Percentiles rank a stretch among this genome's conserved stretches.
phyloP scores from a whole-genome alignment of 2,113 vertebrate genomes.

The Girardinichthys multiradiatus region DNA sequence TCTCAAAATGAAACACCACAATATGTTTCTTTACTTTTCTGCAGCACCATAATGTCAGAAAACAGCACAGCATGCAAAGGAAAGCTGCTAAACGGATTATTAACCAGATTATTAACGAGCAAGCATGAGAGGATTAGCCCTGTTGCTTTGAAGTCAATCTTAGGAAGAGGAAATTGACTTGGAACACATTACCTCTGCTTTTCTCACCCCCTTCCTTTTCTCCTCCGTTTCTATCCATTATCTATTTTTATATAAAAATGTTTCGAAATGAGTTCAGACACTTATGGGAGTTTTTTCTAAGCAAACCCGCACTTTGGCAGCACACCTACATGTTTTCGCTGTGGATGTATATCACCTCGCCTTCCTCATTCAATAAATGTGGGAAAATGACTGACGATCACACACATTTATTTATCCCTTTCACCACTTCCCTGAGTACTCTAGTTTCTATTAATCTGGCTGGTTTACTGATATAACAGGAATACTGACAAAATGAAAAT shows the following conservation, averaged over 20 bases:
- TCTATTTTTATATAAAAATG: slow-evolving; percentile 50
- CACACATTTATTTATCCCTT: background rate
- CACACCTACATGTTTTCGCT: background rate
- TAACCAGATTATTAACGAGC: slow-evolving; percentile 82
- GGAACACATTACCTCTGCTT: slow-evolving; percentile 44
- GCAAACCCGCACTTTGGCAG: slow-evolving; percentile 24
- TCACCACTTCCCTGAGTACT: background rate
- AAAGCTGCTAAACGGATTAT: slow-evolving; percentile 82
- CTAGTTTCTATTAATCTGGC: background rate
- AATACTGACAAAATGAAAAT: background rate
- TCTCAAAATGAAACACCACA: slow-evolving; percentile 10
- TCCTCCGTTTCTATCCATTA: slow-evolving; percentile 10
- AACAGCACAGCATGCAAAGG: slow-evolving; percentile 71
- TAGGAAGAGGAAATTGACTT: slow-evolving; percentile 72
- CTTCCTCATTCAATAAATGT: background rate
- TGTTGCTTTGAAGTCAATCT: slow-evolving; percentile 81
- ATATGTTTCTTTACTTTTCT: slow-evolving; percentile 47
- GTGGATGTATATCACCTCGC: background rate
- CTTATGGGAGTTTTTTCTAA: slow-evolving; percentile 20
- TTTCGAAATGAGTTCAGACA: slow-evolving; percentile 1
- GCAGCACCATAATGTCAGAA: slow-evolving; percentile 66
- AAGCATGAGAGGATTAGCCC: slow-evolving; percentile 77
- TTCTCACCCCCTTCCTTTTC: slow-evolving; percentile 12
- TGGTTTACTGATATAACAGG: background rate
- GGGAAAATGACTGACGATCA: background rate